Base-by-base conservation (phyloP, 1,140 invertebrate species). In the Drosophila busckii region DNA sequence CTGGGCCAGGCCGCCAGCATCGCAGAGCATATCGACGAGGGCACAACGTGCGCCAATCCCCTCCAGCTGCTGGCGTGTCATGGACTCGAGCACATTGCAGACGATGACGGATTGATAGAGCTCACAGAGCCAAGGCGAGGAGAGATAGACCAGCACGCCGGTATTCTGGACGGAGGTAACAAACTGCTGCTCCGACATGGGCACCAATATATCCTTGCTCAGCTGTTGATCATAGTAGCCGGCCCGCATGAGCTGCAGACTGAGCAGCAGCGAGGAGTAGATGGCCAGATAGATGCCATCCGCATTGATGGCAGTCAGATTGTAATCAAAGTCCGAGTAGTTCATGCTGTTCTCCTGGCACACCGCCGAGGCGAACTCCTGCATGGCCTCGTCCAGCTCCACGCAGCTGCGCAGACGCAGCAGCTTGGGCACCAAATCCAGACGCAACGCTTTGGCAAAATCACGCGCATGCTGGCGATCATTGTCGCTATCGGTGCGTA, bases 221-320 rank as follows among this genome's bases (percentile, higher is more conserved):
- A 50, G 25, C 65, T 91, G 89, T 31, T 91, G 90, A 2, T 82
- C 75, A 82, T 97, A 97, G 86, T 94, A 96, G 41, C 93, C 92
- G 26, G 89, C 89, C 56, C 92, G 90, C 29, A 94, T 92, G 2
- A 97, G 89, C 82, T 94, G 95, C 8, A 97, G 87, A 85, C 95
- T 96, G 0, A 98, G 88, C 22, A 95, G 87, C 10, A 98, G 88
- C 1, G 94, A 93, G 1, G 94, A 92, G 80, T 96, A 96, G 0
- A 94, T 95, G 1, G 96, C 94, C 40, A 97, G 89, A 87, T 98
- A 98, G 35, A 98, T 94, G 35, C 96, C 96, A 89, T 98, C 96
- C 12, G 96, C 96, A 88, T 98, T 98, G 89, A 97, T 94, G 31
- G 97, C 96, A 13, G 94, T 95, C 2, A 92, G 89, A 89, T 53